These are phyloP conservation scores for Ficedula albicollis DNA, from an alignment of 2,797 vertebrate species.

Conservation along the genomic window DNA sequence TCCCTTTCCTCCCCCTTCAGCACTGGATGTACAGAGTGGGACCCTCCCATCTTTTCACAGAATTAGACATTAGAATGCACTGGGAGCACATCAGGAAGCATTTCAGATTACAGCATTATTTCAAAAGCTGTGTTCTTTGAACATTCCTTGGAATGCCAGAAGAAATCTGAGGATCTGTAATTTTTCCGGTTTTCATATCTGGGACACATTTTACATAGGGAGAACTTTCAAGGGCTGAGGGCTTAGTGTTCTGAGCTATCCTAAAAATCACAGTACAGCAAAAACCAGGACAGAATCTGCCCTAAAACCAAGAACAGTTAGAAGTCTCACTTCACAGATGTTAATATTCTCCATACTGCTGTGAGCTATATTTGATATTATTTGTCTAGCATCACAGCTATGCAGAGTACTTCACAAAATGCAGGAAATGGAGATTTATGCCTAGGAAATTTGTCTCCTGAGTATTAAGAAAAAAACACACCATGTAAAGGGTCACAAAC, in stretches of 20 bases:
- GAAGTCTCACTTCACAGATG: not conserved
- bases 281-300: not conserved
- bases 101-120: not conserved
- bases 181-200: not conserved
- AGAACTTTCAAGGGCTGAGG: not conserved
- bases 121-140: slow-evolving; percentile 11
- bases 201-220: not conserved
- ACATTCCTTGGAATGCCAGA: slow-evolving; percentile 14
- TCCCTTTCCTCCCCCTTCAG: not conserved
- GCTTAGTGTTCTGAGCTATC: not conserved
- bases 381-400: not conserved
- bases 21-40: not conserved
- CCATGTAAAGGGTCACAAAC: not conserved
- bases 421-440: not conserved
- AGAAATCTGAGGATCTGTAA: not conserved
- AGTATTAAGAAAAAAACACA: not conserved
- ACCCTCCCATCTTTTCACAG: not conserved
- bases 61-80: not conserved
- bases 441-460: not conserved
- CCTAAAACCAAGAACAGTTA: not conserved
- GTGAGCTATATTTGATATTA: not conserved
- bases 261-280: not conserved
- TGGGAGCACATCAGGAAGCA: slow-evolving; percentile 16
- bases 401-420: not conserved
- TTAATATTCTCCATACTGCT: not conserved